Conservation (phyloP, 2,797 vertebrate genomes). For the Ctenopoma kingsleyae region DNA sequence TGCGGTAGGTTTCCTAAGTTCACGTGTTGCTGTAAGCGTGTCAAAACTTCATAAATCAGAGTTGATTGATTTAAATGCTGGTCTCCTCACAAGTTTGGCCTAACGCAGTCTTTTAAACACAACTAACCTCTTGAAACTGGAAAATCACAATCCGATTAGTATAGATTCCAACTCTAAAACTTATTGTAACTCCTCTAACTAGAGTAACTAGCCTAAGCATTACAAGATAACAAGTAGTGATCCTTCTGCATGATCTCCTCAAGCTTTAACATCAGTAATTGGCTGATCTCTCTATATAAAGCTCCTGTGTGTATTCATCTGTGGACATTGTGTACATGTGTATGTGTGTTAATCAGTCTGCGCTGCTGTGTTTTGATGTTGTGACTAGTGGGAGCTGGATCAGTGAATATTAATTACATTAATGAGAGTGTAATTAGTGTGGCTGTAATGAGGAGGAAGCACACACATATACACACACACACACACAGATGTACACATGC, state of each 20-base stretch:
- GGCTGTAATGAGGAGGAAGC: conserved; percentile 75
- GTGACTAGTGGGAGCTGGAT: conserved; percentile 82
- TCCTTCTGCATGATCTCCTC: neutral
- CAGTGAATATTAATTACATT: conserved; percentile 86
- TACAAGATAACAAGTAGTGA: neutral
- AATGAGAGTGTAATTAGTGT: conserved; percentile 85
- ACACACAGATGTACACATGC: conserved; percentile 20
- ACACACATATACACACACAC: conserved; percentile 30
- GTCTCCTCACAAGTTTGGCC: neutral
- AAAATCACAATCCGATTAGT: conserved; percentile 14
- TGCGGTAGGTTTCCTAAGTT: conserved; percentile 89
- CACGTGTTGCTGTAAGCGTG: conserved; percentile 20
- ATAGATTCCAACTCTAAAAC: conserved; percentile 13
- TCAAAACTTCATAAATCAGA: conserved; percentile 23
- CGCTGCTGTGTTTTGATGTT: conserved; percentile 81
- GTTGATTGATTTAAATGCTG: conserved; percentile 25
- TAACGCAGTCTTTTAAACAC: conserved; percentile 31
- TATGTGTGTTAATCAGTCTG: conserved; percentile 73
- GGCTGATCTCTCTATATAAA: conserved; percentile 55
- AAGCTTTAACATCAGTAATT: conserved; percentile 3
- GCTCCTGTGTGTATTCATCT: conserved; percentile 61
- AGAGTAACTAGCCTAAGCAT: neutral
- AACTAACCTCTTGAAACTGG: neutral
- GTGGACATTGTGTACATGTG: conserved; percentile 70
- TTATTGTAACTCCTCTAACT: neutral